Conservation (phyloP, 2,797 vertebrate genomes). For the Oreortyx pictus region DNA sequence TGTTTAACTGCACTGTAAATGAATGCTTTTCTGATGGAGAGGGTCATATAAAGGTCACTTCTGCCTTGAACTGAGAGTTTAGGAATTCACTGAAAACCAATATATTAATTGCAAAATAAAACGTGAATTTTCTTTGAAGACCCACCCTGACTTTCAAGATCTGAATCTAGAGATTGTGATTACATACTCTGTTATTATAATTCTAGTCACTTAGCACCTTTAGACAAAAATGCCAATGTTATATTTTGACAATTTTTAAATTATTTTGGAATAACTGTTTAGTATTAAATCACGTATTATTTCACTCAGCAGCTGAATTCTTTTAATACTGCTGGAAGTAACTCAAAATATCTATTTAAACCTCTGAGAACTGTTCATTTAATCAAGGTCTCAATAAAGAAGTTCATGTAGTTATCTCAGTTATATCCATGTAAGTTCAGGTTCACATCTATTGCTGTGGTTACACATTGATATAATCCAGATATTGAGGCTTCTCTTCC, state of each 20-base stretch:
- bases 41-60: constrained; percentile 28
- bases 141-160: constrained; percentile 28
- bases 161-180: constrained; percentile 35
- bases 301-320: neutral
- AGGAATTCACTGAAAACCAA: constrained; percentile 57
- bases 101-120: constrained; percentile 59
- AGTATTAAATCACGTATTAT: constrained; percentile 6
- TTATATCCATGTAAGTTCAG: neutral
- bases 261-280: neutral
- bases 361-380: neutral
- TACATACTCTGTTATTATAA: constrained; percentile 6
- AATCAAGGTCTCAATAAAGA: neutral
- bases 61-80: constrained; percentile 17
- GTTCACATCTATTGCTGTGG: neutral
- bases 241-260: constrained; percentile 21
- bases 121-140: constrained; percentile 51
- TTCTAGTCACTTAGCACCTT: constrained; percentile 2
- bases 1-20: constrained; percentile 13
- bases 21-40: constrained; percentile 16
- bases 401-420: neutral
- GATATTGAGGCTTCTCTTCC: neutral
- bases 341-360: neutral
- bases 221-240: neutral
- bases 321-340: neutral
- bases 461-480: neutral